Evolutionary conservation across 1,140 invertebrate genomes (phyloP).

Genomic region (Drosophila littoralis): DNA sequence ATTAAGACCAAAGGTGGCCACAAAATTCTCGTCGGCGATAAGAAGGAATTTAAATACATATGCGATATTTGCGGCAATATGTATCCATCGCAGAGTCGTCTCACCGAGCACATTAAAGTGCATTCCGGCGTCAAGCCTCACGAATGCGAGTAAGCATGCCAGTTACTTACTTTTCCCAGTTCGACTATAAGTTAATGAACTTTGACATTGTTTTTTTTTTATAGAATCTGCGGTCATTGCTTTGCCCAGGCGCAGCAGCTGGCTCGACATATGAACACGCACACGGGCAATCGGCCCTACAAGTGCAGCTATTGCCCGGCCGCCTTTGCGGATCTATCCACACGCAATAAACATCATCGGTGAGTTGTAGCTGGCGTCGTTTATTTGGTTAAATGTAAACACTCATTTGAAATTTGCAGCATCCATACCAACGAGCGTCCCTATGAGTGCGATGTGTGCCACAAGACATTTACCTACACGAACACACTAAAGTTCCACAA

Average conservation of each 20-base stretch:
- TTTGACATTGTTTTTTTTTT: constrained; percentile 13
- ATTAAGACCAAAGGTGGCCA: constrained; percentile 71
- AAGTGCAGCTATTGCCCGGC: constrained; percentile 89
- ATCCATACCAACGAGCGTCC: constrained; percentile 87
- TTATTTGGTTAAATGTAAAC: no score
- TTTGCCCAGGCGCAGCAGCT: constrained; percentile 79
- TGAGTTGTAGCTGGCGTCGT: constrained; percentile 9
- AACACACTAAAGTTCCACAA: constrained; percentile 82
- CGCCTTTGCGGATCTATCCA: constrained; percentile 88
- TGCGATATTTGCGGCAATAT: constrained; percentile 83
- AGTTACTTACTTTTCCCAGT: background rate
- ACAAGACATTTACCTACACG: constrained; percentile 87
- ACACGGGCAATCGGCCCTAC: constrained; percentile 86
- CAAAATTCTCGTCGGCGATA: constrained; percentile 67
- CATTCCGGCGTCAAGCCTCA: constrained; percentile 80
- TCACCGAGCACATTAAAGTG: constrained; percentile 82
- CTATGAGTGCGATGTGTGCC: constrained; percentile 86
- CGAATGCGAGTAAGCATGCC: constrained; percentile 76
- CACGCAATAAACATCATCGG: constrained; percentile 86
- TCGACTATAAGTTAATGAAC: background rate
- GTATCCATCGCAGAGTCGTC: constrained; percentile 78
- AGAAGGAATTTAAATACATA: constrained; percentile 77
- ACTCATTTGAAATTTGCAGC: constrained; percentile 43
- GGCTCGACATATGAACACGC: constrained; percentile 81
- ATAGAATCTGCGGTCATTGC: constrained; percentile 75